Conservation (phyloP, 1,140 invertebrate species). For the Penaeus chinensis region DNA sequence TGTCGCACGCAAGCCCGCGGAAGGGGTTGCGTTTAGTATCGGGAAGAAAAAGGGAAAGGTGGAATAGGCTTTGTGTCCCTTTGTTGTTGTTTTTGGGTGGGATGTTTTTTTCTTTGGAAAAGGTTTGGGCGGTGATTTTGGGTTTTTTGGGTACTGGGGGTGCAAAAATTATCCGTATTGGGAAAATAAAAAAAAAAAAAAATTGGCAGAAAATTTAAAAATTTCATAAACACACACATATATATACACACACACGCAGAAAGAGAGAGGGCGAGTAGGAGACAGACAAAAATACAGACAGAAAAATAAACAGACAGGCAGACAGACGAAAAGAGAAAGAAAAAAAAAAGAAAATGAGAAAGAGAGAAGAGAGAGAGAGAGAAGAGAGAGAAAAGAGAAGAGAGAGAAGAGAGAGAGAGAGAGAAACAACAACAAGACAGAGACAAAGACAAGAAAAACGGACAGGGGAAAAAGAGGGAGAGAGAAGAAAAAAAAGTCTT, state of each 20-base stretch:
- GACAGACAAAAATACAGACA: neutral
- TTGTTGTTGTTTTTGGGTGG: too few species aligned
- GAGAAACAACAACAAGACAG: neutral
- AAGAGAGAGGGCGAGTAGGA: neutral
- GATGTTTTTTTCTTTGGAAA: neutral
- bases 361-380: slow-evolving; percentile 4
- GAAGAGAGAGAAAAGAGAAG: neutral
- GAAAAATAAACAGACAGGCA: slow-evolving; percentile 23
- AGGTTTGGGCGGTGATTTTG: neutral
- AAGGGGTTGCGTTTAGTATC: neutral
- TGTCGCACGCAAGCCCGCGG: slow-evolving; percentile 81
- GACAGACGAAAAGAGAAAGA: slow-evolving; percentile 17
- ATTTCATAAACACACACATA: neutral
- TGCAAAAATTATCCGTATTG: neutral
- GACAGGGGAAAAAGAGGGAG: neutral
- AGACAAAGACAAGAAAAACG: neutral
- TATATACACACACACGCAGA: neutral
- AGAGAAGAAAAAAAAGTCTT: neutral
- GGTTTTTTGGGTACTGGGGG: neutral
- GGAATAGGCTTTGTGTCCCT: neutral
- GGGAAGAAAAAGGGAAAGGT: neutral
- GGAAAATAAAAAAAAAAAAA: neutral
- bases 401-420: neutral
- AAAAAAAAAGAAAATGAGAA: neutral
- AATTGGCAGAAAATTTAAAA: neutral